Evolutionary conservation across 2,797 vertebrate genomes (phyloP).

Genomic region (Acanthornis magna): DNA sequence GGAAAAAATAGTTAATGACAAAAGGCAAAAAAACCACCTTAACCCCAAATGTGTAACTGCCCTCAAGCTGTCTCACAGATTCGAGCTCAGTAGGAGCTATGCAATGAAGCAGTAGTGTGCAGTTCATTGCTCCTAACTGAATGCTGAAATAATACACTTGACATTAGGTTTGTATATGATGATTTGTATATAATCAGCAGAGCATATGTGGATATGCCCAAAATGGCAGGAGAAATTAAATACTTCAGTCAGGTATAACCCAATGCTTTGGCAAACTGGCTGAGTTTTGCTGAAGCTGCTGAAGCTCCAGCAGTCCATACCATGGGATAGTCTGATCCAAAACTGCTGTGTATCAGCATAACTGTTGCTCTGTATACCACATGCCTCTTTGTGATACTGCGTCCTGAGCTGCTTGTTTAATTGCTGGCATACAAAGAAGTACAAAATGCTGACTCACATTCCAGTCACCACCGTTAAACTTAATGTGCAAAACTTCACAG

Average conservation of each 20-base stretch:
- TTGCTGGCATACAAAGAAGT: not conserved
- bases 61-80: not conserved
- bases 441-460: not conserved
- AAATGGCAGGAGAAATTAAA: not conserved
- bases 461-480: not conserved
- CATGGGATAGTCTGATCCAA: not conserved
- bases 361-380: not conserved
- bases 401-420: not conserved
- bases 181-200: not conserved
- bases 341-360: accelerated
- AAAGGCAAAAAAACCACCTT: not conserved
- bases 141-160: not conserved
- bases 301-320: not conserved
- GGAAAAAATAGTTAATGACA: not conserved
- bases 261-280: not conserved
- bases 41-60: not conserved
- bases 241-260: not conserved
- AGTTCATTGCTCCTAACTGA: not conserved
- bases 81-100: not conserved
- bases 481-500: not conserved
- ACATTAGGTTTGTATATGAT: not conserved
- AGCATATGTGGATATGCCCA: not conserved
- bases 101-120: not conserved
- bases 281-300: not conserved
- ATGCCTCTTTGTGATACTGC: not conserved